These are phyloP conservation scores for Gastrophryne carolinensis DNA, from an alignment of 2,797 vertebrate genomes.

Conservation along the genomic window DNA sequence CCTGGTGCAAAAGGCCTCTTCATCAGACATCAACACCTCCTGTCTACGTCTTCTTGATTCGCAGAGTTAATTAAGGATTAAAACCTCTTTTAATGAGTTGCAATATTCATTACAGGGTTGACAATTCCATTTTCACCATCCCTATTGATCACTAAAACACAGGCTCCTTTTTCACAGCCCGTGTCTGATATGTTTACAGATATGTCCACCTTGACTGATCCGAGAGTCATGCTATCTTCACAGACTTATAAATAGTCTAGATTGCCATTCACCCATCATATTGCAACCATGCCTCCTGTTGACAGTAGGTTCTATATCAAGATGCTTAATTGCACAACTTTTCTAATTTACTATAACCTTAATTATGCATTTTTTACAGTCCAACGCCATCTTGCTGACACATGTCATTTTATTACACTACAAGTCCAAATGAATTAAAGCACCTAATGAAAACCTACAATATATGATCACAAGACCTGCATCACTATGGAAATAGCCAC, in stretches of 20 bases:
- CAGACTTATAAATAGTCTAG: conserved; percentile 13
- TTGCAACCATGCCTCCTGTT: not conserved
- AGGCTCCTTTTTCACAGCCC: conserved; percentile 12
- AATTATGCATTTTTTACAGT: too few relatives aligned
- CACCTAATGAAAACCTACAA: too few relatives aligned
- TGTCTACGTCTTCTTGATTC: conserved; percentile 21
- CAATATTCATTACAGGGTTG: conserved; percentile 35
- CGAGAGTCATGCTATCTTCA: not conserved
- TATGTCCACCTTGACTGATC: conserved; percentile 27
- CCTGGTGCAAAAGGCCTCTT: conserved; percentile 17
- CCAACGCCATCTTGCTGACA: too few relatives aligned
- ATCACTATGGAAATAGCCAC: too few relatives aligned
- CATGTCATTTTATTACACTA: too few relatives aligned
- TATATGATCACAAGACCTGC: too few relatives aligned
- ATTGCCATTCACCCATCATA: not conserved
- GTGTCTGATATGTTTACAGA: conserved; percentile 15
- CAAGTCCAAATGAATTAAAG: too few relatives aligned
- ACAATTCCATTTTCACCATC: conserved; percentile 37
- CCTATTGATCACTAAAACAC: conserved; percentile 22
- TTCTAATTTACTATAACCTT: too few relatives aligned
- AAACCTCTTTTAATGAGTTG: conserved; percentile 34
- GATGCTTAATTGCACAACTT: too few relatives aligned
- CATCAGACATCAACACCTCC: conserved; percentile 39
- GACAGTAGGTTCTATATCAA: not conserved
- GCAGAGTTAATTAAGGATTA: conserved; percentile 7